phyloP scores from a whole-genome alignment of 2,797 vertebrate genomes.

The Glyptemys insculpta region DNA sequence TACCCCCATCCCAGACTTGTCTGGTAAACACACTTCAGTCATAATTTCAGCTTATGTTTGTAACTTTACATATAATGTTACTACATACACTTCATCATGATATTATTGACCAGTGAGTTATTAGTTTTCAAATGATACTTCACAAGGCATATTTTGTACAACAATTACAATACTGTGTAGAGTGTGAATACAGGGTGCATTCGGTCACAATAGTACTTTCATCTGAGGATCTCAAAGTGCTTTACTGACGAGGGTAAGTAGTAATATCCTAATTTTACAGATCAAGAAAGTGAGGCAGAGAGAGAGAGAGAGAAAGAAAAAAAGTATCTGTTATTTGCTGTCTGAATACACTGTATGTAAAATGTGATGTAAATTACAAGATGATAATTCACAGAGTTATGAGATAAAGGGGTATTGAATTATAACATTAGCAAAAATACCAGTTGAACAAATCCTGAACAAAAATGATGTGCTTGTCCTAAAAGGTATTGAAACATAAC shows the following conservation, averaged over 20 bases:
- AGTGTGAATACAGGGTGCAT: not conserved
- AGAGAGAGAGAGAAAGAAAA: fast-evolving
- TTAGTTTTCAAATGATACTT: not conserved
- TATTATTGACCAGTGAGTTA: not conserved
- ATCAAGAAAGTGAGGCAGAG: not conserved
- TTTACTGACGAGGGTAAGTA: not conserved
- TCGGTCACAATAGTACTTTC: not conserved
- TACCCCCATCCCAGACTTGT: not conserved
- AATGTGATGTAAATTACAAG: not conserved
- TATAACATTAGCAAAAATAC: not conserved
- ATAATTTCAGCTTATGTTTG: not conserved
- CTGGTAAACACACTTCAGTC: not conserved
- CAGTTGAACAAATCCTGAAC: not conserved
- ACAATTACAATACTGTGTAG: not conserved
- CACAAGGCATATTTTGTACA: not conserved
- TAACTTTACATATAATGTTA: not conserved
- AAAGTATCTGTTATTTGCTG: not conserved
- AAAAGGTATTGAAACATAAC: not conserved
- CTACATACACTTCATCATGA: not conserved
- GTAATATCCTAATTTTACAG: not conserved
- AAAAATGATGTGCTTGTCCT: not conserved
- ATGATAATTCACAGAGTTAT: not conserved
- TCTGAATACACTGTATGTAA: not conserved
- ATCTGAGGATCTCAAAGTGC: not conserved
- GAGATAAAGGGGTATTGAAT: not conserved